Evolutionary conservation across 2,888 invertebrate genomes (phyloP), one percentile per base, ranked within the genome.

Genomic region (Neoascia interrupta): DNA sequence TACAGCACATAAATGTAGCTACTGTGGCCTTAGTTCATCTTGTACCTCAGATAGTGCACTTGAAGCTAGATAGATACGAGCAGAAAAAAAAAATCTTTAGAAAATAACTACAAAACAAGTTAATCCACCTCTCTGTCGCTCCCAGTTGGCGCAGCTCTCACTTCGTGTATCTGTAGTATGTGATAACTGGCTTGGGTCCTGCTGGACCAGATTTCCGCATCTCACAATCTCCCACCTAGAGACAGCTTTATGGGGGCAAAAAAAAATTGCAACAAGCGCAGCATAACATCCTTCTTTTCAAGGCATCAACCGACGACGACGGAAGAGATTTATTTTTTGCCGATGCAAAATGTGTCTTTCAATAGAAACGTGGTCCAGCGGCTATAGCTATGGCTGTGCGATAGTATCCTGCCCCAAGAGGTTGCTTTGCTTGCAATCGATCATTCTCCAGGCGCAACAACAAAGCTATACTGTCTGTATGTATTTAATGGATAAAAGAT

Each of bases 191-290:
- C 76, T 73, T 56, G 47, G 21, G 73, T 79, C 76, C 76, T 79
- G 76, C 66, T 79, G 66, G 43, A 73, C 76, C 54, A 79, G 73
- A 75, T 75, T 58, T 70, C 49, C 70, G 56, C 63, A 70, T 75
- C 61, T 56, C 26, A 61, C 36, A 21, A 51, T 70, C 56, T 70
- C 51, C 63, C 70, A 64, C 60, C 49, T 47, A 36, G 26, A 41
- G 18, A 8, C 21, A 15, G n/a, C 3, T 16, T 13, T 10, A 31
- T 26, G 5, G 11, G 13, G 8, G 8, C 34, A 10, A 13, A 34
- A 49, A 11, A 5, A n/a, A 26, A 51, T 13, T 3, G 31, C 16
- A 34, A 45, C 47, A n/a, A n/a, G n/a, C n/a, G 13, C 21, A 39
- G 10, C n/a, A 18, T 16, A n/a, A 18, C 34, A 54, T 43, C 54